Evolutionary conservation across 2,888 invertebrate genomes (phyloP).

Genomic region (Hemicrepidius hirtus): DNA sequence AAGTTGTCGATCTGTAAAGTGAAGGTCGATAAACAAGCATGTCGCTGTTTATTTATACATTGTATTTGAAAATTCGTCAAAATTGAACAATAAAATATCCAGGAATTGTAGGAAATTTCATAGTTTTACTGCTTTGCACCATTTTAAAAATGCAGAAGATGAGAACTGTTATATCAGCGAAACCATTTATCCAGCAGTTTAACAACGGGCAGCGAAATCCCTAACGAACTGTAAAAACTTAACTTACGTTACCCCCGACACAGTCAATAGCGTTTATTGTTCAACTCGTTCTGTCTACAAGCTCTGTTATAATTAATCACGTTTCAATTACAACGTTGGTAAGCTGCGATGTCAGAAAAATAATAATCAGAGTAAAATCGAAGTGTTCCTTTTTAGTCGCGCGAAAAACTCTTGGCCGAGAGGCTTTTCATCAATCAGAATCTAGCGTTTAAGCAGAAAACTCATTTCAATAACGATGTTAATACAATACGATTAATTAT

Average conservation of each 20-base stretch:
- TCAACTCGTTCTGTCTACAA: slow-evolving; percentile 37
- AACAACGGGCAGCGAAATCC: slow-evolving; percentile 34
- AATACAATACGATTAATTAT: slow-evolving; percentile 43
- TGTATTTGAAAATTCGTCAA: background rate
- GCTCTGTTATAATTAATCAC: slow-evolving; percentile 39
- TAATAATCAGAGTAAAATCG: slow-evolving; percentile 37
- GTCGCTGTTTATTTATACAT: background rate
- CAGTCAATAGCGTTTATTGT: slow-evolving; percentile 37
- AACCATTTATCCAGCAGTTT: slow-evolving; percentile 36
- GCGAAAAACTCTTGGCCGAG: slow-evolving; percentile 11
- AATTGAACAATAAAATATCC: too few relatives aligned
- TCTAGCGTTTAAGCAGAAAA: slow-evolving; percentile 3
- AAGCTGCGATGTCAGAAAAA: slow-evolving; percentile 29
- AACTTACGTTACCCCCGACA: slow-evolving; percentile 35
- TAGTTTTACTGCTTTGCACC: slow-evolving; percentile 27
- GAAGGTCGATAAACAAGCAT: background rate
- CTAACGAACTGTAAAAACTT: slow-evolving; percentile 39
- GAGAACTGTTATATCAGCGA: slow-evolving; percentile 36
- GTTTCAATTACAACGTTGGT: slow-evolving; percentile 39
- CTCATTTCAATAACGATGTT: slow-evolving; percentile 17
- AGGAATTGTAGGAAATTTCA: slow-evolving; percentile 5
- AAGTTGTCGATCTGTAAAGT: slow-evolving; percentile 2
- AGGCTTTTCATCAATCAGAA: slow-evolving; percentile 22
- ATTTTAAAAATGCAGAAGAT: slow-evolving; percentile 35
- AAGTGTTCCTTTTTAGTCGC: slow-evolving; percentile 14